Percentiles rank a stretch among this genome's conserved stretches.
These are phyloP conservation scores for Leucozona laternaria DNA, from an alignment of 2,888 invertebrate species.

Conservation along the genomic window DNA sequence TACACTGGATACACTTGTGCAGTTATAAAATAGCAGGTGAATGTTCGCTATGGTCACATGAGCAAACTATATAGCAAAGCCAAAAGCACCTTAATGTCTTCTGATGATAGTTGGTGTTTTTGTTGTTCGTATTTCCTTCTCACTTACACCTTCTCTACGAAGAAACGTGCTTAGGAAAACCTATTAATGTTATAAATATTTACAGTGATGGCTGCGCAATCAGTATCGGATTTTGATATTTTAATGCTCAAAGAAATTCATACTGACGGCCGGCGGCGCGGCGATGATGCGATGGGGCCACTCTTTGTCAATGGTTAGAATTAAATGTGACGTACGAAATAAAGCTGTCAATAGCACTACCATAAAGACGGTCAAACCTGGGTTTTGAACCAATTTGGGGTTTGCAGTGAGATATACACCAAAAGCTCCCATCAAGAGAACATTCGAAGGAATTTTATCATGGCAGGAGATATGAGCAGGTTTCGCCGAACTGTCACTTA, in stretches of 20 bases:
- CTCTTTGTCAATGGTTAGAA: neutral
- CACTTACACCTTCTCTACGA: conserved; percentile 64
- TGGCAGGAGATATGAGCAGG: no score
- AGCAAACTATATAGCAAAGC: conserved; percentile 27
- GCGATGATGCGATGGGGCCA: neutral
- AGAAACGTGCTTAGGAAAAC: conserved; percentile 46
- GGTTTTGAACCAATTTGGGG: no score
- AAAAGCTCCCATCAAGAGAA: no score
- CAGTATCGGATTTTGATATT: conserved; percentile 26
- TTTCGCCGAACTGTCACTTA: no score
- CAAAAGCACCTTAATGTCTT: conserved; percentile 70
- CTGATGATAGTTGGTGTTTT: conserved; percentile 28
- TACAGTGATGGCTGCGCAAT: neutral
- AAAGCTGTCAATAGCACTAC: no score
- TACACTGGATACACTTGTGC: conserved; percentile 55
- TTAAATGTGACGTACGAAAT: neutral
- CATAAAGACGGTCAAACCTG: no score
- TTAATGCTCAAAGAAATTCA: neutral
- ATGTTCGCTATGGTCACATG: conserved; percentile 76
- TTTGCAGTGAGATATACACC: no score
- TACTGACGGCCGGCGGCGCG: no score
- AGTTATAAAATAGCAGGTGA: conserved; percentile 76
- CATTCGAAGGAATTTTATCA: no score
- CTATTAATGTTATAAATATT: conserved; percentile 8
- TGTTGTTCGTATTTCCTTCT: conserved; percentile 53